Evolutionary conservation across 64 coral and sea anemone species (phyloP), one percentile per base, ranked within the genome.

Genomic region (Pocillopora damicornis): DNA sequence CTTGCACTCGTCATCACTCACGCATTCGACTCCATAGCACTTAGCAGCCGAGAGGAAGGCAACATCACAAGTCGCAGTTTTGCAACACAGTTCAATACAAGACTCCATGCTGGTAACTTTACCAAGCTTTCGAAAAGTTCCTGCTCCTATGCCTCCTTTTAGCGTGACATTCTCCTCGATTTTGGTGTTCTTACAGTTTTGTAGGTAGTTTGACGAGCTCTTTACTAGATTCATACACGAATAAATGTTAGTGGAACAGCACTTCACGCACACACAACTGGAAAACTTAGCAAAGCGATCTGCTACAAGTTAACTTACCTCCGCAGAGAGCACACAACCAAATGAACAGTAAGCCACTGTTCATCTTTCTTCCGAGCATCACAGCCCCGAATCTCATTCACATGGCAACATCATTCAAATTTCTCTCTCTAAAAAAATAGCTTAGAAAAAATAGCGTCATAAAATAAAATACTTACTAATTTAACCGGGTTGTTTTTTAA

Each of bases 81-180:
- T 99, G 87, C 97, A 99, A 78, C 97, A 99, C 83, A 99, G 91
- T 88, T 99, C 93, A 88, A 99, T 91, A 86, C 97, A 99, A 71
- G 97, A 99, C 11, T 92, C 93, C 97, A 99, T 99, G 63, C 93
- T 92, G 26, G 93, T 99, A 16, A 99, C 97, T 89, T 92, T 89
- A 37, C 93, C 97, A 75, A 99, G 87, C 79, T 93, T 99, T 76
- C 91, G 80, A 87, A 99, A 99, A 22, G 97, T 99, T 22, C 97
- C 97, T 18, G 97, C 97, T 76, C 97, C 93, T 60, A 99, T 95
- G 73, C 97, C 97, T 75, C 97, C 97, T 25, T 93, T 94, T 23
- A 99, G 75, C 13, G 97, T 99, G 72, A 99, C 97, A 80, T 99
- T 99, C 75, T 99, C 97, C 80, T 99, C 97, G 60, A 99, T 86